Evolutionary conservation across 2,888 invertebrate genomes (phyloP), one percentile per base, ranked within the genome.

Genomic region (Calameuta pallipes): DNA sequence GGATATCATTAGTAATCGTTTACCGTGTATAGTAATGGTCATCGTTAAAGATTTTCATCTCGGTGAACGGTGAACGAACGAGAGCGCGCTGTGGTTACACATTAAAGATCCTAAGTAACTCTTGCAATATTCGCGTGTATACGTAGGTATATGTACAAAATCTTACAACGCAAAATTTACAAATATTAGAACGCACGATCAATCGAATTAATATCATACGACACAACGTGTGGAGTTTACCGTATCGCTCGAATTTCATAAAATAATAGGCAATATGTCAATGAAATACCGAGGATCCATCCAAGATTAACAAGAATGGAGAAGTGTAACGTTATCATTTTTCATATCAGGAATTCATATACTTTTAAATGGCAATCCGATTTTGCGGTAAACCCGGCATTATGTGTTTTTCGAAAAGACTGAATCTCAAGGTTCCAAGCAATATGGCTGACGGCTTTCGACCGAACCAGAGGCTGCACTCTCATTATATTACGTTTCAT

Each of bases 161-260:
- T 92, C 90, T 92, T 92, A 92, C 91, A 89, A 91, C 91, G 90
- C 86, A 92, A 88, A 92, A 91, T 92, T 91, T 92, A 92, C 91
- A 92, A 91, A 91, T 87, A 89, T 87, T 87, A 90, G 86, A 88
- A 88, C 87, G 87, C 87, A 88, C 85, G 85, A 87, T 87, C 88
- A 88, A 87, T 89, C 85, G 87, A 90, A 90, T 89, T 85, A 86
- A 84, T 86, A 82, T 80, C 56, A 23, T 56, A 56, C 23, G 56
- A 56, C 23, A 56, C 9, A 56, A 56, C 23, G 56, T 23, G 56
- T 56, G 23, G 56, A 56, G 56, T 23, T 56, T 56, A 56, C 56
- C 56, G 56, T 23, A 56, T 56, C 23, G 56, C 9, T 23, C 56
- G 56, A 56, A 23, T 56, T 56, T 4, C 56, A 56, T 56, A 23